These are phyloP conservation scores for Haliclona indistincta DNA, from an alignment of 37 sponge, comb jelly and placozoan species.

Conservation along the genomic window DNA sequence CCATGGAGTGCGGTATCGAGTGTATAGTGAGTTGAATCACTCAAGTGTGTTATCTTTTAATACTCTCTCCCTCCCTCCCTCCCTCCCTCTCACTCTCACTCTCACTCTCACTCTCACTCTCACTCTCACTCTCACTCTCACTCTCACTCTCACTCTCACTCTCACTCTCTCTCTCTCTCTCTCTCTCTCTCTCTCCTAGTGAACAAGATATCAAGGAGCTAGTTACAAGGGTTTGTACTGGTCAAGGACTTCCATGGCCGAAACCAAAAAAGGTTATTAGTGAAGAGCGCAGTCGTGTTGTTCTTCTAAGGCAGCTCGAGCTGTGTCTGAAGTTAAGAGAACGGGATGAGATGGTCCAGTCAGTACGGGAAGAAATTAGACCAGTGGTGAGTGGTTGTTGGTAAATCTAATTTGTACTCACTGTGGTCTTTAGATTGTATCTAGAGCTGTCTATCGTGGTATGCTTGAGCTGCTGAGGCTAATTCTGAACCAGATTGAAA, in stretches of 20 bases:
- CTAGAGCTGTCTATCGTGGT: slow-evolving; percentile 52
- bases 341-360: slow-evolving; percentile 14
- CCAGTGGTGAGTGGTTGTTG: slow-evolving; percentile 42
- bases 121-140: background rate
- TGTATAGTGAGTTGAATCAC: no score
- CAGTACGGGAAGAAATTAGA: slow-evolving; percentile 25
- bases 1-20: no score
- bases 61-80: background rate
- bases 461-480: slow-evolving; percentile 59
- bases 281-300: slow-evolving; percentile 47
- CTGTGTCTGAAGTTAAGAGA: slow-evolving; percentile 32
- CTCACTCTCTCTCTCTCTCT: background rate
- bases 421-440: slow-evolving; percentile 40
- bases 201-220: slow-evolving; percentile 45
- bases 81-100: background rate
- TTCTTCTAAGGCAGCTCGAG: slow-evolving; percentile 51
- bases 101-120: background rate
- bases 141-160: background rate
- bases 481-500: slow-evolving; percentile 40
- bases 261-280: slow-evolving; percentile 51
- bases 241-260: slow-evolving; percentile 62
- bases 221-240: slow-evolving; percentile 36
- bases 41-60: no score
- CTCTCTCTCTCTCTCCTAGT: slow-evolving; percentile 23
- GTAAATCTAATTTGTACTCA: background rate